Base-by-base conservation (phyloP, 2,797 vertebrate genomes). In the Chromobotia macracanthus region DNA sequence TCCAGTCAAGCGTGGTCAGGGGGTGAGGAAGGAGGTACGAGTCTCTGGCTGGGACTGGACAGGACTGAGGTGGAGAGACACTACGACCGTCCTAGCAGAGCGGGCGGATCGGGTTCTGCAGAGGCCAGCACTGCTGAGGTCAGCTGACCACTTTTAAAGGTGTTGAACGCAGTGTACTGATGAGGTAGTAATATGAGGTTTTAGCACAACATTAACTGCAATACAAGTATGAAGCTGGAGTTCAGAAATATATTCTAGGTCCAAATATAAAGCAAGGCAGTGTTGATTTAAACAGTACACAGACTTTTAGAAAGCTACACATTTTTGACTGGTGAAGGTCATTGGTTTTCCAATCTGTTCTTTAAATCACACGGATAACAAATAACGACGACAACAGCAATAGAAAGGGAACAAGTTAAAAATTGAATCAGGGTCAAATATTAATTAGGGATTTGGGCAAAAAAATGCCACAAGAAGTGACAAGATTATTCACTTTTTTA, bases 111-210 rank as follows among this genome's bases (percentile, higher is more conserved):
- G 64, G 48, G 58, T 79, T 79, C 79, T 75, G 79, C 72, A 74
- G 15, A 63, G 44, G 65, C n/a, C n/a, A n/a, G n/a, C n/a, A n/a
- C n/a, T n/a, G n/a, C n/a, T n/a, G n/a, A n/a, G n/a, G n/a, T 80
- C 79, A 80, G 79, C 79, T 80, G 79, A 80, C 79, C 44, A 63
- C 68, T 65, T 79, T 79, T 58, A 79, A 79, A 72, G 56, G 66
- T 70, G 55, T 25, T 61, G 75, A 48, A 72, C 60, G 35, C 41
- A 0, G 5, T 77, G 74, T 76, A 56, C 74, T n/a, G 16, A 58
- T 5, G 58, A 9, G 28, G 58, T 19, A 58, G 74, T 76, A 76
- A 76, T 38, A 76, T 76, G 64, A 76, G 64, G 74, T 67, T 67
- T 67, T 41, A 76, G 65, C 75, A 77, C 53, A 46, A 56, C 64